These are phyloP conservation scores for Hybos culiciformis DNA, from an alignment of 2,888 invertebrate genomes.

Conservation along the genomic window DNA sequence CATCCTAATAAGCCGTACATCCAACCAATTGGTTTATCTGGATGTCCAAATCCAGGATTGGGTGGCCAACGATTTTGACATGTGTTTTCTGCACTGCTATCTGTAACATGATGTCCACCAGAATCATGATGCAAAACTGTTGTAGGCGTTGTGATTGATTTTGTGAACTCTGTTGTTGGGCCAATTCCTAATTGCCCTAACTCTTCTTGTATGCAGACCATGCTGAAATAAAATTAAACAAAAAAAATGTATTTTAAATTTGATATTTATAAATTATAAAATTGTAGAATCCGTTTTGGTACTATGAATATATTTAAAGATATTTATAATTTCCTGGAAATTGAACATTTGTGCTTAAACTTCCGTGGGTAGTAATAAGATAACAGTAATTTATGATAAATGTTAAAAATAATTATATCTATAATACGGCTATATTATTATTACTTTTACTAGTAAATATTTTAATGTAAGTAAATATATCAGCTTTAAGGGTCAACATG, in stretches of 20 bases:
- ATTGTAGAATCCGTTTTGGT: conserved; percentile 4
- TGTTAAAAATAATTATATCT: no score
- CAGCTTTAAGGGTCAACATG: no score
- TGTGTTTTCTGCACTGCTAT: conserved; percentile 35
- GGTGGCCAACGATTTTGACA: conserved; percentile 37
- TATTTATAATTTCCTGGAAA: no score
- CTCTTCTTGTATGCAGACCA: conserved; percentile 51
- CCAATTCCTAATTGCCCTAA: conserved; percentile 39
- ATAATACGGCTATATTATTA: no score
- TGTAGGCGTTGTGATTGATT: conserved; percentile 29
- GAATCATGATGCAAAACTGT: conserved; percentile 16
- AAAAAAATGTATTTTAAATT: conserved; percentile 6
- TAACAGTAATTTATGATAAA: no score
- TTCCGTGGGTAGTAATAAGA: no score
- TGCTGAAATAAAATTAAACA: conserved; percentile 35
- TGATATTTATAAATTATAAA: not conserved
- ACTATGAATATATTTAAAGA: conserved; percentile 5
- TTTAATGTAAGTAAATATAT: no score
- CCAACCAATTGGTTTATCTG: conserved; percentile 49
- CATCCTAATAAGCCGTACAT: conserved; percentile 77
- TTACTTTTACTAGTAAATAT: no score
- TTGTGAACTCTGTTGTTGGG: conserved; percentile 24
- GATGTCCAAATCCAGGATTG: conserved; percentile 21
- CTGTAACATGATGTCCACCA: conserved; percentile 25
- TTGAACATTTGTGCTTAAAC: no score